Evolutionary conservation across 1,140 invertebrate species (phyloP), one percentile per base, ranked within the genome.

Genomic region (Drosophila punjabiensis): DNA sequence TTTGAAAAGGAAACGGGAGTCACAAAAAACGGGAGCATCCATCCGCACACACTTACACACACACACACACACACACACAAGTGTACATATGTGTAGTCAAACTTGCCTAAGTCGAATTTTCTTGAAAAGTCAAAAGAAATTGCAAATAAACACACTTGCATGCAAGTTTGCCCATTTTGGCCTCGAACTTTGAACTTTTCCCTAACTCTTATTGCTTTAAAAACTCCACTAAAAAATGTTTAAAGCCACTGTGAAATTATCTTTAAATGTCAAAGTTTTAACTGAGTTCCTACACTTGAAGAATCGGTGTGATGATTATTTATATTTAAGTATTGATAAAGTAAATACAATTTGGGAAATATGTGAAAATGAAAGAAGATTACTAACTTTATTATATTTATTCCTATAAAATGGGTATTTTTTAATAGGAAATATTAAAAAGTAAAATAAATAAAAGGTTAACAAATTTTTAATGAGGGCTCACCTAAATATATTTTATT

Each of bases 61-160:
- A 56, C 35, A 24, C 63, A 45, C 18, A 56, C 35, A 24, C 35
- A n/a, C 30, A 4, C 7, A 20, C n/a, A 16, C 47, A 28, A 11
- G 9, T 8, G 4, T 11, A 33, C 20, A 24, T 37, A 6, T 58
- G 11, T 24, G 60, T 33, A 66, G 64, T 43, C 30, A 13, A 63
- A 62, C 64, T 64, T 45, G 59, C 30, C 64, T 67, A 67, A 67
- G 59, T 41, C 33, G 64, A 45, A 64, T 67, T 53, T 37, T 61
- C 30, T 16, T 13, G 41, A 48, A 70, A 69, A 53, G 45, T 37
- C 35, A 35, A 53, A 32, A 50, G 63, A 58, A 58, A 58, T 58
- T 39, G 55, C 55, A 39, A 58, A 58, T 58, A 58, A 58, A 58
- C 55, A 58, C 35, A 58, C 55, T 56, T 58, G 33, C 55, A 28